phyloP scores from a whole-genome alignment of 1,140 invertebrate genomes.

The Temnothorax nylanderi region DNA sequence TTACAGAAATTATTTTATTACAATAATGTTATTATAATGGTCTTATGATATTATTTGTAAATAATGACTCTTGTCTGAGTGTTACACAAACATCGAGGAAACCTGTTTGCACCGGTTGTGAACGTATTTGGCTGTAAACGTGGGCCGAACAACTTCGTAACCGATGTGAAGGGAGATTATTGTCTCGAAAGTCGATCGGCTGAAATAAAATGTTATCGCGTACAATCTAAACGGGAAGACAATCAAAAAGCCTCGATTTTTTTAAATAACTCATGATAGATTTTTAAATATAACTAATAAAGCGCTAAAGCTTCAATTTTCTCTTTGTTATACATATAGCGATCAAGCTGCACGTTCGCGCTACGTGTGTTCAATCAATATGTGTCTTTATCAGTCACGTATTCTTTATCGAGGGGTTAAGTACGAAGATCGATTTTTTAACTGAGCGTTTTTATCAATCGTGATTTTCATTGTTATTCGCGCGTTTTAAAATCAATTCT shows the following conservation, averaged over 20 bases:
- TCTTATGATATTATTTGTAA: neutral
- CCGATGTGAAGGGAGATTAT: constrained; percentile 10
- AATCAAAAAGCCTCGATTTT: neutral
- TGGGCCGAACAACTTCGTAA: constrained; percentile 22
- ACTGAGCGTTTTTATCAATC: constrained; percentile 32
- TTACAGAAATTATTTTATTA: neutral
- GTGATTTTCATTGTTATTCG: neutral
- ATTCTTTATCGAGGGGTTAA: constrained; percentile 40
- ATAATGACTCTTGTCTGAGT: neutral
- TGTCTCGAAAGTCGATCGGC: neutral
- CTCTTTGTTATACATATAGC: neutral
- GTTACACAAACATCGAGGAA: constrained; percentile 8
- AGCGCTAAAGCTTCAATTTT: neutral
- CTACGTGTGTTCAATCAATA: neutral
- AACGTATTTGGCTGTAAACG: constrained; percentile 14
- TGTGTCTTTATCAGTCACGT: constrained; percentile 47
- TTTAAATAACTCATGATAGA: neutral
- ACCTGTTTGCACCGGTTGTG: neutral
- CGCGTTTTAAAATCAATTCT: neutral
- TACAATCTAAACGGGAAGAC: neutral
- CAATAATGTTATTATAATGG: neutral
- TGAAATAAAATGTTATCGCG: neutral
- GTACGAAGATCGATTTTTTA: constrained; percentile 14
- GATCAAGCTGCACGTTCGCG: neutral
- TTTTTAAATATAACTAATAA: too few species aligned